Evolutionary conservation across 1,140 invertebrate species (phyloP).

Genomic region (Drosophila melanica): DNA sequence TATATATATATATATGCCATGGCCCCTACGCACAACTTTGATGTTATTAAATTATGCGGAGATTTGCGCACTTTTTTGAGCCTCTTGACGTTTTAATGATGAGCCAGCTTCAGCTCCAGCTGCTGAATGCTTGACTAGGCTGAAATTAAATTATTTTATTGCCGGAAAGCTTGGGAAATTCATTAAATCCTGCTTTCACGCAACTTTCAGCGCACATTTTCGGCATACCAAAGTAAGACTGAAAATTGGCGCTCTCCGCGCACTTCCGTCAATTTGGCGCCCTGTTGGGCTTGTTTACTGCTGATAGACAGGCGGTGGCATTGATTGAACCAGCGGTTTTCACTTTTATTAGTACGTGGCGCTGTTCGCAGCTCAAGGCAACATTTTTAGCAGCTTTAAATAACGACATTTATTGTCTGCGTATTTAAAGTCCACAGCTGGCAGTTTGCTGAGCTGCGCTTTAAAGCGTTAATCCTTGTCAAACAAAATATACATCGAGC

Average conservation of each 20-base stretch:
- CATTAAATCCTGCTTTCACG: constrained; percentile 71
- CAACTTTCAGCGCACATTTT: constrained; percentile 62
- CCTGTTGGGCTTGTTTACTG: constrained; percentile 24
- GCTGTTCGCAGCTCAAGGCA: constrained; percentile 51
- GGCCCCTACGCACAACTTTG: constrained; percentile 47
- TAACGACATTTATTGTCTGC: constrained; percentile 46
- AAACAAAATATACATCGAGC: constrained; percentile 5
- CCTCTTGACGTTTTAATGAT: constrained; percentile 78
- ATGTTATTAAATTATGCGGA: constrained; percentile 79
- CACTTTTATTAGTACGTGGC: constrained; percentile 64
- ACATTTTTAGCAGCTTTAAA: constrained; percentile 56
- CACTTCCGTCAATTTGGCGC: constrained; percentile 35
- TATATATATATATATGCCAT: constrained; percentile 40
- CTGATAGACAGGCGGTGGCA: constrained; percentile 48
- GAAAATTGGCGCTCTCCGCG: constrained; percentile 36
- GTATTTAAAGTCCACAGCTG: constrained; percentile 16
- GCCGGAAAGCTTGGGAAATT: constrained; percentile 65
- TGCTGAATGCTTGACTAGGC: constrained; percentile 36
- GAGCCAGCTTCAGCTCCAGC: constrained; percentile 37
- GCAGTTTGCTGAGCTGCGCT: constrained; percentile 2
- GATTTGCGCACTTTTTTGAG: constrained; percentile 69
- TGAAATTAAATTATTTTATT: constrained; percentile 81
- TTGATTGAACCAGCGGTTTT: constrained; percentile 30
- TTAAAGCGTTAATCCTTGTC: constrained; percentile 37
- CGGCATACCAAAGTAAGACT: constrained; percentile 56